Conservation (phyloP, 2,888 invertebrate genomes). For the Campaea margaritaria region DNA sequence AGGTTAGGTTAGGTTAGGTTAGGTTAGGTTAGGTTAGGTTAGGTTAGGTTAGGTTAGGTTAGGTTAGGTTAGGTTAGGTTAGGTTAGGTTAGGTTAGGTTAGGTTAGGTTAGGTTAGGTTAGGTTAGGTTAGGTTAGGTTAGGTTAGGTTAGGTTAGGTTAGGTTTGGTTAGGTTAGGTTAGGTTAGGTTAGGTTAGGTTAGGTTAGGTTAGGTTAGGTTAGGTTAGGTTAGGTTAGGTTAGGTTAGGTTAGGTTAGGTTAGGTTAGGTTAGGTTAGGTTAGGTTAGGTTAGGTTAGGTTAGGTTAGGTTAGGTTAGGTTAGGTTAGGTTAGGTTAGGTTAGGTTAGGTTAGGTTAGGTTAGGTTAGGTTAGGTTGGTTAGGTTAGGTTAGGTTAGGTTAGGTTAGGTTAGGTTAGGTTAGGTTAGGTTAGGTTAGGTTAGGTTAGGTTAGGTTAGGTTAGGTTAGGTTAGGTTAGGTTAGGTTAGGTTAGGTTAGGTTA, state of each 20-base stretch:
- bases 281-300: conserved; percentile 35
- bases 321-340: no score
- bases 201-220: conserved; percentile 43
- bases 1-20: no score
- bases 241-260: conserved; percentile 35
- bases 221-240: conserved; percentile 42
- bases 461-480: conserved; percentile 37
- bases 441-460: conserved; percentile 42
- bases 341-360: no score
- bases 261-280: conserved; percentile 34
- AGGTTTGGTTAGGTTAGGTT: conserved; percentile 32
- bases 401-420: no score
- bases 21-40: no score
- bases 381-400: conserved; percentile 33
- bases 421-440: conserved; percentile 46
- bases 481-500: conserved; percentile 41
- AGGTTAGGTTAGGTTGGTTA: no score
- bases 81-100: conserved; percentile 33
- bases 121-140: no score
- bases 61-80: conserved; percentile 26
- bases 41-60: no score
- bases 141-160: conserved; percentile 26
- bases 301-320: no score
- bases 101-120: conserved; percentile 20
- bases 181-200: conserved; percentile 31